Base-by-base conservation (phyloP, 2,888 invertebrate species). In the Ectemnius cavifrons region DNA sequence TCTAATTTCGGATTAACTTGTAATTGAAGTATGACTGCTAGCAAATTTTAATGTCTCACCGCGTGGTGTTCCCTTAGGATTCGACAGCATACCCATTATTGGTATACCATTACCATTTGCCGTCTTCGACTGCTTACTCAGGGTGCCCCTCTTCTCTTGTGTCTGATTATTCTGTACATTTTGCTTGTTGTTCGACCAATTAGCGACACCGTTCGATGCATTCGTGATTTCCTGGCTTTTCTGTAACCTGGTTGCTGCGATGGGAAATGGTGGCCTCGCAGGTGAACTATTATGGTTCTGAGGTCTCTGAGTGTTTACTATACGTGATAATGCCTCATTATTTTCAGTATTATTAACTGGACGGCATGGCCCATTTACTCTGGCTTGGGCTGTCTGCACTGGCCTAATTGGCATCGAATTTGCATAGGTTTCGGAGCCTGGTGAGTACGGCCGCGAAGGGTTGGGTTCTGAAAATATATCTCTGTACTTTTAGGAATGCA, bases 1-100 rank as follows among this genome's bases (percentile, higher is more conserved):
- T 37, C 37, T 37, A 6, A 11, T 37, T 37, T 37, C 37, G 37
- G 1, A 37, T 6, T 37, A 8, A 37, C 8, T 37, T 37, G 37
- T 37, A 37, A 37, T 37, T 37, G 37, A 37, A 4, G 37, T 11
- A 11, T 11, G 6, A 37, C 4, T 37, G 8, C 6, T 49, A 68
- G 60, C 37, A 37, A 20, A 37, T 37, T 37, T 6, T 4, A 37
- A 37, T 6, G 37, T 8, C 63, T 68, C 13, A 84, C 84, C 82
- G 58, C 80, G 72, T 4, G 85, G 80, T 2, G 74, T 78, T 20
- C 82, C 83, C n/a, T 76, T 82, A 0, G 87, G 85, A 72, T 89
- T 86, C 0, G 81, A 73, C 59, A 86, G 84, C 84, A 87, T 87
- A 46, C 84, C 87, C 84, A 89, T 87, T 27, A 87, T 80, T 3